Conservation (phyloP, 2,113 vertebrate species). For the Labeo catla region DNA sequence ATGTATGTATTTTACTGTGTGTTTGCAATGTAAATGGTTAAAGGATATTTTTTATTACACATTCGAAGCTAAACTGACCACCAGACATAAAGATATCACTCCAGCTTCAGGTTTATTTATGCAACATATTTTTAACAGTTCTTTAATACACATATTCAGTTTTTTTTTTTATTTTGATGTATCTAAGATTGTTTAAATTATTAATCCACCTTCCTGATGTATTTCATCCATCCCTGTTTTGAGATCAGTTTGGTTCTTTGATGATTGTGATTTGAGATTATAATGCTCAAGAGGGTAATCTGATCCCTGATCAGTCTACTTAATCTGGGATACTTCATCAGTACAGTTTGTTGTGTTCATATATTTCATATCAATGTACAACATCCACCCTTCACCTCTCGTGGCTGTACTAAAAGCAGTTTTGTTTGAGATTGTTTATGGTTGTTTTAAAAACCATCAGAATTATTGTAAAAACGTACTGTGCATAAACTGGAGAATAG, state of each 20-base stretch:
- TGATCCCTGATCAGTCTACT: conserved; percentile 2
- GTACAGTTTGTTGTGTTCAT: neutral
- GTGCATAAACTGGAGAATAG: conserved; percentile 39
- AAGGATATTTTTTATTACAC: conserved; percentile 64
- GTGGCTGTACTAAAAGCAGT: conserved; percentile 33
- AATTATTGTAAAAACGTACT: conserved; percentile 29
- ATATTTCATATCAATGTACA: conserved; percentile 2
- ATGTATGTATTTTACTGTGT: conserved; percentile 76
- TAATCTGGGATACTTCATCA: conserved; percentile 23
- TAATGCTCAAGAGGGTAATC: neutral
- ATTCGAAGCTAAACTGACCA: conserved; percentile 28
- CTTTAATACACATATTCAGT: conserved; percentile 9
- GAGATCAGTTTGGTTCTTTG: neutral
- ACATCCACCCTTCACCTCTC: neutral
- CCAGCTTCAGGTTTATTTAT: conserved; percentile 33
- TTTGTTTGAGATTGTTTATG: conserved; percentile 52
- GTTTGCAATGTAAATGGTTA: conserved; percentile 69
- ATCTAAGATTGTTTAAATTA: conserved; percentile 9
- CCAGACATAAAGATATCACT: conserved; percentile 20
- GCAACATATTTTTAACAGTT: neutral
- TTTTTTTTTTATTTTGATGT: conserved; percentile 17
- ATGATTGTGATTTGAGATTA: neutral
- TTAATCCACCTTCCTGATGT: neutral
- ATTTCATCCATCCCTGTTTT: neutral
- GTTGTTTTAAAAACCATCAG: conserved; percentile 38